These are phyloP conservation scores for Archaeoteleia sp. DNA, from an alignment of 2,888 invertebrate genomes.

Conservation along the genomic window DNA sequence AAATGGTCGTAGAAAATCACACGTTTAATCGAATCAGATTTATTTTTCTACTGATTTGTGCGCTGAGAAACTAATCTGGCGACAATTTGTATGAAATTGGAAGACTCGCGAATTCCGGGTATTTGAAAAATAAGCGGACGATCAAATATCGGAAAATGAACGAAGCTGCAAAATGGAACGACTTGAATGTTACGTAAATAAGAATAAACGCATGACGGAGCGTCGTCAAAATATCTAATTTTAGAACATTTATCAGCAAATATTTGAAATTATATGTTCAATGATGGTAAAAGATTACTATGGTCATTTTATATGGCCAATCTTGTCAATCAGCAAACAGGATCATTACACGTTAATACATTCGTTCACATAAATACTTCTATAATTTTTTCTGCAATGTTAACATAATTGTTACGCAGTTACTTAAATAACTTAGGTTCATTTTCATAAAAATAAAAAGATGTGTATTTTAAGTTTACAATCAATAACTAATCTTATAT, in stretches of 20 bases:
- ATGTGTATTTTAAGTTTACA: not conserved
- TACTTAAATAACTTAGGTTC: not conserved
- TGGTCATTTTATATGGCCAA: slow-evolving; percentile 11
- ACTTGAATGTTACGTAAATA: slow-evolving; percentile 13
- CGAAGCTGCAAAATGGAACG: not conserved
- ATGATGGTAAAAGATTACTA: slow-evolving; percentile 9
- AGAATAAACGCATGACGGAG: slow-evolving; percentile 11
- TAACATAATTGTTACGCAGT: no score
- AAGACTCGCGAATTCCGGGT: slow-evolving; percentile 27
- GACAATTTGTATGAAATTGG: slow-evolving; percentile 20
- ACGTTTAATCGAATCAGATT: no score
- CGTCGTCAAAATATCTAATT: slow-evolving; percentile 18
- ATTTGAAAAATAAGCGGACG: slow-evolving; percentile 21
- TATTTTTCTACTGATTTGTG: no score
- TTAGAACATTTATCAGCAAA: slow-evolving; percentile 13
- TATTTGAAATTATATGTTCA: slow-evolving; percentile 17
- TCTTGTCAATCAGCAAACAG: not conserved
- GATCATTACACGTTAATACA: not conserved
- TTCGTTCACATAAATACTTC: not conserved
- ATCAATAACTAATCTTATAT: not conserved
- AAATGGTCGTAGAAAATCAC: no score
- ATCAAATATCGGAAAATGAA: slow-evolving; percentile 30
- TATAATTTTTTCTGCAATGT: no score
- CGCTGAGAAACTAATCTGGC: no score
- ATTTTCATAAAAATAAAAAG: not conserved